Conservation (phyloP, 2,797 vertebrate genomes). For the Schizopygopsis pylzovi region DNA sequence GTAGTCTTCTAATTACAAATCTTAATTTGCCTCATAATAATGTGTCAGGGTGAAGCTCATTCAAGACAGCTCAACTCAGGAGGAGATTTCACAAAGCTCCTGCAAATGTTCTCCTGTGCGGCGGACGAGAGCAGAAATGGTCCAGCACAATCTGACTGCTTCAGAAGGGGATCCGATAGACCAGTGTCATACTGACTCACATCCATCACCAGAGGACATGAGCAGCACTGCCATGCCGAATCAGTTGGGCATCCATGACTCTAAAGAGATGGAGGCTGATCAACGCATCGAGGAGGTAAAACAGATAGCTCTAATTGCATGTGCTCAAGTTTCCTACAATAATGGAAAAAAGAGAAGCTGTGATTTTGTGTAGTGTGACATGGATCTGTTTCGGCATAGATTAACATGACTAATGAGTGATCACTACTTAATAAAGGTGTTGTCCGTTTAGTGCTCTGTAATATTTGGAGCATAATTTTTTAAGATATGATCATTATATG, state of each 20-base stretch:
- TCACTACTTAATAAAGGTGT: not conserved
- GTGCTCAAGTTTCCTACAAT: not conserved
- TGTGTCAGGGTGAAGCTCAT: not conserved
- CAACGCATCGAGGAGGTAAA: constrained; percentile 34
- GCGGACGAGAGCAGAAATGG: constrained; percentile 28
- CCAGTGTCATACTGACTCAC: constrained; percentile 16
- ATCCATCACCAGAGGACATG: constrained; percentile 3
- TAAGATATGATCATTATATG: not conserved
- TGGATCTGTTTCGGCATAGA: not conserved
- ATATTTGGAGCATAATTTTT: not conserved
- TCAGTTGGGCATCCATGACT: constrained; percentile 15
- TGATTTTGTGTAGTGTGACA: not conserved
- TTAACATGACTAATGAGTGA: not conserved
- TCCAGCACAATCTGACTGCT: constrained; percentile 3
- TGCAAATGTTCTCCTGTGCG: not conserved
- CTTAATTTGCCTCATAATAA: not conserved
- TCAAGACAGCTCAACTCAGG: not conserved
- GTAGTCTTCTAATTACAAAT: not conserved
- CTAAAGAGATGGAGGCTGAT: constrained; percentile 12
- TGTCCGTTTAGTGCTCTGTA: not conserved
- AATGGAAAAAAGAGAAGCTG: not conserved
- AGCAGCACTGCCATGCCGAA: constrained; percentile 6
- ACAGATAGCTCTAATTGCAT: not conserved
- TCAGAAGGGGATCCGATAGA: not conserved
- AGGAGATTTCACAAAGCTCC: constrained; percentile 9